These are phyloP conservation scores for Argyresthia goedartella DNA, from an alignment of 2,888 invertebrate species.

Conservation along the genomic window DNA sequence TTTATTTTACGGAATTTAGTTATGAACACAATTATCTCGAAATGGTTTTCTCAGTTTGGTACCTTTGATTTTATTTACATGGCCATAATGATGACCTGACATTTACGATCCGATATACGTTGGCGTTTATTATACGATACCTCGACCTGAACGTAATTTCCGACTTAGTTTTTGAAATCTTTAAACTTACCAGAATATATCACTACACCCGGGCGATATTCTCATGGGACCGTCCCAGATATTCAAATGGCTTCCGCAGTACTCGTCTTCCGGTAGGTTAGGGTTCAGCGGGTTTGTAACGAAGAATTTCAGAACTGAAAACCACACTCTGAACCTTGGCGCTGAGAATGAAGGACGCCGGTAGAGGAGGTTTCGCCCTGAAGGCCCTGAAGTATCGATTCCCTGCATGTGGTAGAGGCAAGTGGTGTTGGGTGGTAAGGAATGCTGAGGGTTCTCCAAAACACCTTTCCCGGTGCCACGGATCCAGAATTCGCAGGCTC, in stretches of 20 bases:
- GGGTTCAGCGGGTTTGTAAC: constrained; percentile 76
- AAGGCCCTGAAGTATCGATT: constrained; percentile 72
- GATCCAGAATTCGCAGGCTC: constrained; percentile 89
- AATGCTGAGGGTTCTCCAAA: constrained; percentile 86
- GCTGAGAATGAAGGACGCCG: constrained; percentile 70
- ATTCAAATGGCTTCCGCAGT: constrained; percentile 86
- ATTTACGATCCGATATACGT: too few species aligned
- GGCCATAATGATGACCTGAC: too few species aligned
- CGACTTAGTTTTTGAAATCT: too few species aligned
- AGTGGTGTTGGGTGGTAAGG: constrained; percentile 88
- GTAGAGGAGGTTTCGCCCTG: constrained; percentile 67
- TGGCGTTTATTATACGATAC: too few species aligned
- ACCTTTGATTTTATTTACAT: too few species aligned
- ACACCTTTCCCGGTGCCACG: constrained; percentile 84
- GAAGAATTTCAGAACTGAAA: constrained; percentile 89
- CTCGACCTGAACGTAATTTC: neutral
- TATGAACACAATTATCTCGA: too few species aligned
- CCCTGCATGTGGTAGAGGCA: constrained; percentile 87
- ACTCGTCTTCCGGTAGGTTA: constrained; percentile 77
- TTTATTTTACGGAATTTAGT: too few species aligned
- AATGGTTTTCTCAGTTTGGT: too few species aligned
- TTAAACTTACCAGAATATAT: constrained; percentile 80
- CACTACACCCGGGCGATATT: constrained; percentile 82
- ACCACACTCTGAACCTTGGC: constrained; percentile 86
- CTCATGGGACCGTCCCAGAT: constrained; percentile 89